Conservation (phyloP, 2,113 vertebrate species). For the Colius striatus region DNA sequence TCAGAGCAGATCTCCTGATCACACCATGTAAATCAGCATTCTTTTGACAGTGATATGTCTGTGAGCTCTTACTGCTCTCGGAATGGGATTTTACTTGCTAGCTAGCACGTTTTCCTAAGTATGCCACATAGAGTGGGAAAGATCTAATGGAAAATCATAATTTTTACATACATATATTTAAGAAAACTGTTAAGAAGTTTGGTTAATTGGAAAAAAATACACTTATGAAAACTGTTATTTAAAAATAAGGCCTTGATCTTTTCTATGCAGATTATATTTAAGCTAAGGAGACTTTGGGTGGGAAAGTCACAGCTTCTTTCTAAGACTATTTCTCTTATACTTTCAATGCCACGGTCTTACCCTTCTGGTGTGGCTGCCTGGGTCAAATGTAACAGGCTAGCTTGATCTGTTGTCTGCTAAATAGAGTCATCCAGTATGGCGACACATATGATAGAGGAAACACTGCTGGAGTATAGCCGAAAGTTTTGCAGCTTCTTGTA, state of each 20-base stretch:
- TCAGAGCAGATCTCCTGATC: slow-evolving; percentile 31
- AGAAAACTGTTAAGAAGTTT: neutral
- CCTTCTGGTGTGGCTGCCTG: neutral
- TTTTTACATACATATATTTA: neutral
- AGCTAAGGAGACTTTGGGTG: neutral
- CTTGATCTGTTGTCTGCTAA: neutral
- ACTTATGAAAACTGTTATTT: neutral
- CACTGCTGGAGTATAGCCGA: neutral
- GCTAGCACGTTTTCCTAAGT: rapidly evolving
- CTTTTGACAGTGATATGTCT: neutral
- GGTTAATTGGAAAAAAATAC: neutral
- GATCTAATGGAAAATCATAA: neutral
- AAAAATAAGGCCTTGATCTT: neutral
- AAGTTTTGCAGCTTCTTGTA: neutral
- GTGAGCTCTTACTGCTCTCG: neutral
- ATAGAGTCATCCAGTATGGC: neutral
- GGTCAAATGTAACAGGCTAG: neutral
- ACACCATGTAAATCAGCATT: neutral
- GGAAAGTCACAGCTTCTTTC: neutral
- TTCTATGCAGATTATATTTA: neutral
- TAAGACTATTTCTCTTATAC: neutral
- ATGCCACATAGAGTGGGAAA: neutral
- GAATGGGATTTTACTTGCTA: neutral
- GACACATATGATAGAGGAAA: neutral
- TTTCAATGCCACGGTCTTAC: neutral